Conservation (phyloP, 30 jellyfish, hydroid and myxozoan species). For the Turritopsis rubra region DNA sequence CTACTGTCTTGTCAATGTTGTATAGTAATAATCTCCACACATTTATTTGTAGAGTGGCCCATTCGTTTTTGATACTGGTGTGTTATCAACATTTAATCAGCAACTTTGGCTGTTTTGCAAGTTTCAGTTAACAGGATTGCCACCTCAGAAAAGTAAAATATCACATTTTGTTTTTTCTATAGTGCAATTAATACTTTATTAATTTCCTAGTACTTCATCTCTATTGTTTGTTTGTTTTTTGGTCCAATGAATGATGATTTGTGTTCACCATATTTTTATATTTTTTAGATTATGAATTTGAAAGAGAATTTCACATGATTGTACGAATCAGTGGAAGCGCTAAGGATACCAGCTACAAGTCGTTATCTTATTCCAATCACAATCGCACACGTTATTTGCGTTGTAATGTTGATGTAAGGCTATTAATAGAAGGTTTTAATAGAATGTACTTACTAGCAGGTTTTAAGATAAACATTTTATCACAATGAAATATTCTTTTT, state of each 20-base stretch:
- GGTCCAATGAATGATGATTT: too few relatives aligned
- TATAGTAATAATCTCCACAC: background rate
- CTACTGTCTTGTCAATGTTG: background rate
- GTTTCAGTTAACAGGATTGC: constrained; percentile 64
- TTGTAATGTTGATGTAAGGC: constrained; percentile 55
- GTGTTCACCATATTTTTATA: background rate
- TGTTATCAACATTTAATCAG: constrained; percentile 83
- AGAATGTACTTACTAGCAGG: background rate
- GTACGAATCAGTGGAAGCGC: constrained; percentile 75
- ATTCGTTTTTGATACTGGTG: constrained; percentile 72
- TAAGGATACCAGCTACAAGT: constrained; percentile 83
- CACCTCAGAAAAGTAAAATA: constrained; percentile 45
- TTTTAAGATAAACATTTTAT: too few relatives aligned
- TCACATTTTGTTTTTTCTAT: background rate
- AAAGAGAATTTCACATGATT: constrained; percentile 46
- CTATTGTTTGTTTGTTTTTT: too few relatives aligned
- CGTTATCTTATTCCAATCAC: constrained; percentile 39
- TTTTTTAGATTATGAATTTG: constrained; percentile 24
- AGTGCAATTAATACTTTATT: too few relatives aligned
- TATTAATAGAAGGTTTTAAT: background rate
- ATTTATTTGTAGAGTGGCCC: constrained; percentile 78
- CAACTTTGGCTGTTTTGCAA: constrained; percentile 86
- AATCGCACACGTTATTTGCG: constrained; percentile 69
- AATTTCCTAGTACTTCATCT: too few relatives aligned
- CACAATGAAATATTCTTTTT: too few relatives aligned